Conservation (phyloP, 2,113 vertebrate species). For the Myrmophylax atrothorax region DNA sequence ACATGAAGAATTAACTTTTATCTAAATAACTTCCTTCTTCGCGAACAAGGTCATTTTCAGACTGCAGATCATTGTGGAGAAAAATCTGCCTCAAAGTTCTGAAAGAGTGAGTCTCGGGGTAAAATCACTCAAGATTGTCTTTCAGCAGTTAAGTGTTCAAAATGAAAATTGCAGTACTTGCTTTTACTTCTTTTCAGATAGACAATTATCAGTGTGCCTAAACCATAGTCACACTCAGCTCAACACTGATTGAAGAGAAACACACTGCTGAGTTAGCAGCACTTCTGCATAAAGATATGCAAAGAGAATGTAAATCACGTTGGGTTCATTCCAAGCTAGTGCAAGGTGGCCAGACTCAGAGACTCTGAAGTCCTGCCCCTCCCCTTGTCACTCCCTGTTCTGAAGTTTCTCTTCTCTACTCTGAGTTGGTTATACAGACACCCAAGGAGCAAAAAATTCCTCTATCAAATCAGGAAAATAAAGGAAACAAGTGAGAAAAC, state of each 20-base stretch:
- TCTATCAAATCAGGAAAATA: not conserved
- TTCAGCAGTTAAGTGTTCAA: not conserved
- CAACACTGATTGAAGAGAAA: not conserved
- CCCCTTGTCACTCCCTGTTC: not conserved
- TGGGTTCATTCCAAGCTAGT: not conserved
- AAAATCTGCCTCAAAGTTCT: not conserved
- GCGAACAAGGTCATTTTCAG: not conserved
- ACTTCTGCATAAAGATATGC: not conserved
- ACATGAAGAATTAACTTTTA: not conserved
- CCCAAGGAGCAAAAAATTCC: not conserved
- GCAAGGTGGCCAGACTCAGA: not conserved
- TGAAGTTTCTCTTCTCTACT: not conserved
- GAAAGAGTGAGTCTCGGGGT: not conserved
- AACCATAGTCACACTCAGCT: not conserved
- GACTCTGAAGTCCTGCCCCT: not conserved
- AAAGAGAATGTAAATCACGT: not conserved
- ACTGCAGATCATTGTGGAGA: not conserved
- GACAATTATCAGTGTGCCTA: not conserved
- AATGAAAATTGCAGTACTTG: not conserved
- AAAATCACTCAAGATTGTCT: not conserved
- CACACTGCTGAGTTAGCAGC: not conserved
- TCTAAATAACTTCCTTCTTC: not conserved
- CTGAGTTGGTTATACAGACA: not conserved
- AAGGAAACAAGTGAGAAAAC: not conserved
- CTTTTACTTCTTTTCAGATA: not conserved